Evolutionary conservation across 2,113 vertebrate genomes (phyloP).

Genomic region (Macrotis lagotis): DNA sequence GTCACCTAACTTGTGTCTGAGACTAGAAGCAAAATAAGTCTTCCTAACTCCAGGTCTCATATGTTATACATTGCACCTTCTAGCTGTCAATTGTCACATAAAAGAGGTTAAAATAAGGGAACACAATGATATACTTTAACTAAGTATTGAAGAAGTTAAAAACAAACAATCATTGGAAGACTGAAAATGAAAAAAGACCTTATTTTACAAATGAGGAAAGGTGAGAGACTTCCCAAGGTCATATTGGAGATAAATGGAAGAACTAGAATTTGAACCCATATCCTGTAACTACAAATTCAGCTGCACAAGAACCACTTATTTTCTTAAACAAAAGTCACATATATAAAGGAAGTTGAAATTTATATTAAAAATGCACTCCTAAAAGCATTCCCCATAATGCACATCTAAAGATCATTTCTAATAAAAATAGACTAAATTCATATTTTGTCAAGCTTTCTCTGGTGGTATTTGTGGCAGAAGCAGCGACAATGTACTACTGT

Average conservation of each 20-base stretch:
- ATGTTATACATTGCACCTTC: not conserved
- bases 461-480: conserved; percentile 1
- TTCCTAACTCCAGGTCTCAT: not conserved
- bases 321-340: conserved; percentile 23
- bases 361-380: conserved; percentile 34
- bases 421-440: conserved; percentile 37
- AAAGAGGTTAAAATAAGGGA: conserved; percentile 1
- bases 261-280: not conserved
- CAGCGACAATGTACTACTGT: not conserved
- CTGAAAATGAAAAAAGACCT: not conserved
- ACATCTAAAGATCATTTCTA: conserved; percentile 25
- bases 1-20: too few relatives aligned
- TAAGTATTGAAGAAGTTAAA: conserved; percentile 34
- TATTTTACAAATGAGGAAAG: not conserved
- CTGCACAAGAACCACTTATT: conserved; percentile 16
- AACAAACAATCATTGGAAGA: not conserved
- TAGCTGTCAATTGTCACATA: not conserved
- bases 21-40: not conserved
- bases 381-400: conserved; percentile 25
- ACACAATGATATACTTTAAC: not conserved
- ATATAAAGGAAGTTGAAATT: not conserved
- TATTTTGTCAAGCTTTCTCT: conserved; percentile 25
- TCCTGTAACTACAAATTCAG: not conserved
- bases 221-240: not conserved
- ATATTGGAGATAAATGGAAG: not conserved